Base-by-base conservation (phyloP, 1,140 invertebrate genomes). In the Chlorops oryzae region DNA sequence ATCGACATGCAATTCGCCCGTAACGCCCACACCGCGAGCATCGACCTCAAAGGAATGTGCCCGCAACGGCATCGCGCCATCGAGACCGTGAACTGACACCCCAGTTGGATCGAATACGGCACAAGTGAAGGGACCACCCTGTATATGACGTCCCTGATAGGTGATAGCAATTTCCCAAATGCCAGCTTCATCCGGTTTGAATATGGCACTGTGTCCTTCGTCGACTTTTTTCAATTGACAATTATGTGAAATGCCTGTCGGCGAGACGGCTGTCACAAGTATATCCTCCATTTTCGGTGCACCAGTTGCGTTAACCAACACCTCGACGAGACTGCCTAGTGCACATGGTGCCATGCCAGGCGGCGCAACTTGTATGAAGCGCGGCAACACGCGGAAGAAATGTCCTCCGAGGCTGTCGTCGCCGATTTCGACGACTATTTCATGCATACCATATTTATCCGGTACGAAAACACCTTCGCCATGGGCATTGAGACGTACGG, bases 91-190 rank as follows among this genome's bases (percentile, higher is more conserved):
- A 43, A 92, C 85, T 51, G 87, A 83, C 13, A 96, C 85, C 13
- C 90, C 87, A 54, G 90, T 85, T 1, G 95, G 89, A 74, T 99
- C 95, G 61, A 95, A 98, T 0, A 98, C 95, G 65, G 95, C 91
- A 66, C 96, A 98, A 1, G 88, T 90, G 74, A 97, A 98, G 3
- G 96, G 96, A 45, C 92, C 92, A 39, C 94, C 95, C 73, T 91
- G 87, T 58, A 98, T 97, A 68, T 97, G 91, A 65, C 92, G 87
- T 28, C 90, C 91, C 62, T 96, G 92, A 71, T 97, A 97, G 18
- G 89, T 86, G 50, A 98, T 95, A 53, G 88, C 88, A 44, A 98
- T 94, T 56, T 90, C 87, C 94, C 95, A 98, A 61, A 94, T 89
- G 63, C 94, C 96, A 40, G 91, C 87, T 79, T 98, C 94, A 59